phyloP scores from a whole-genome alignment of 2,113 vertebrate genomes.

The Bufo gargarizans region DNA sequence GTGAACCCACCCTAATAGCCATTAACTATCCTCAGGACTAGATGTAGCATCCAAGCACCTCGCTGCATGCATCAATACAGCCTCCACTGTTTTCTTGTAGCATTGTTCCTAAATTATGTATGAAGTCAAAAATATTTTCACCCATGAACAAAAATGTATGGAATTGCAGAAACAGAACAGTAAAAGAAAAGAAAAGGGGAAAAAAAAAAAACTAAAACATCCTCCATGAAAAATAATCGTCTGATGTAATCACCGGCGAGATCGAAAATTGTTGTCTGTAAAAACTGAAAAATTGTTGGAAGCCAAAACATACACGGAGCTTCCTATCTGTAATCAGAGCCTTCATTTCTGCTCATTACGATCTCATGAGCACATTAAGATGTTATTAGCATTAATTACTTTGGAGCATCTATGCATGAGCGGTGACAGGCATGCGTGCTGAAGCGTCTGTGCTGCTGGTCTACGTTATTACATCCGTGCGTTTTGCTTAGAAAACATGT shows the following conservation, averaged over 20 bases:
- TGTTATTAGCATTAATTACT: conserved; percentile 90
- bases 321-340: conserved; percentile 88
- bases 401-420: conserved; percentile 83
- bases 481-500: conserved; percentile 85
- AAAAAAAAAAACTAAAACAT: conserved; percentile 57
- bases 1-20: too few relatives aligned
- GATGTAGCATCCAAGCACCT: too few relatives aligned
- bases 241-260: conserved; percentile 83
- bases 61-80: too few relatives aligned
- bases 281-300: conserved; percentile 81
- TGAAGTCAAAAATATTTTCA: not conserved
- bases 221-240: conserved; percentile 68
- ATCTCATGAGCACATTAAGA: conserved; percentile 89
- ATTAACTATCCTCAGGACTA: too few relatives aligned
- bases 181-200: not conserved
- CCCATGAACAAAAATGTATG: not conserved
- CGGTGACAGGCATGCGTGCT: conserved; percentile 74
- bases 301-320: conserved; percentile 84
- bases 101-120: too few relatives aligned
- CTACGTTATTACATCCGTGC: conserved; percentile 70
- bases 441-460: conserved; percentile 72
- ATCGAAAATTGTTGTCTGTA: conserved; percentile 84
- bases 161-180: not conserved
- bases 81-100: too few relatives aligned
- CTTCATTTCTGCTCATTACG: conserved; percentile 88